Percentiles rank a stretch among this genome's conserved stretches.
These are phyloP conservation scores for Eurois occulta DNA, from an alignment of 2,888 invertebrate genomes.

Conservation along the genomic window DNA sequence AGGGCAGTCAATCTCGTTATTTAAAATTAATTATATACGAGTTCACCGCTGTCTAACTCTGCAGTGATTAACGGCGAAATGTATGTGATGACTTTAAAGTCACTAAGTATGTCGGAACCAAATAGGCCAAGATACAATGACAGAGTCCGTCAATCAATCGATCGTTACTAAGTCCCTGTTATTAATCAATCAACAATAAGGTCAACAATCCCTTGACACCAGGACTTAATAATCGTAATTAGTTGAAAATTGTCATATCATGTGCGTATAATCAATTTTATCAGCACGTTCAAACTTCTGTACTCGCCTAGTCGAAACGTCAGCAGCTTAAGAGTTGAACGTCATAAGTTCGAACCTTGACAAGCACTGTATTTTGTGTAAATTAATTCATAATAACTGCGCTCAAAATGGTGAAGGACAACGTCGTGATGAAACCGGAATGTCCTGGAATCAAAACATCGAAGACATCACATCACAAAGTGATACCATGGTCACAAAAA, in stretches of 20 bases:
- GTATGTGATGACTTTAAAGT: neutral
- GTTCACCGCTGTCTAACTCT: neutral
- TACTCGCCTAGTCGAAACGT: neutral
- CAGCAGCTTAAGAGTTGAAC: neutral
- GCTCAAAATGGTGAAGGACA: neutral
- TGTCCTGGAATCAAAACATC: neutral
- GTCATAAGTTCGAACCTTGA: neutral
- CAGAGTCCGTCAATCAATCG: slow-evolving; percentile 10
- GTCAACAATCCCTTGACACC: neutral
- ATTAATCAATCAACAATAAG: slow-evolving; percentile 10
- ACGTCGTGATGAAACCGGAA: neutral
- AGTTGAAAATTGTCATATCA: slow-evolving; percentile 3
- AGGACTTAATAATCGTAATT: no score
- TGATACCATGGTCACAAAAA: no score
- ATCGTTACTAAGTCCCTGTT: neutral
- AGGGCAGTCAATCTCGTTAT: no score
- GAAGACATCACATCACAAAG: no score
- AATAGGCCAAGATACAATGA: neutral
- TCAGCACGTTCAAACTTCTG: neutral
- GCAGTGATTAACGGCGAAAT: neutral
- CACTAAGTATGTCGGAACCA: neutral
- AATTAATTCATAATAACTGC: neutral
- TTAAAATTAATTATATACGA: no score
- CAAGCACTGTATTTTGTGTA: neutral
- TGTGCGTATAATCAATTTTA: neutral